Conservation (phyloP, 1,140 invertebrate genomes). For the Lepidurus apus region DNA sequence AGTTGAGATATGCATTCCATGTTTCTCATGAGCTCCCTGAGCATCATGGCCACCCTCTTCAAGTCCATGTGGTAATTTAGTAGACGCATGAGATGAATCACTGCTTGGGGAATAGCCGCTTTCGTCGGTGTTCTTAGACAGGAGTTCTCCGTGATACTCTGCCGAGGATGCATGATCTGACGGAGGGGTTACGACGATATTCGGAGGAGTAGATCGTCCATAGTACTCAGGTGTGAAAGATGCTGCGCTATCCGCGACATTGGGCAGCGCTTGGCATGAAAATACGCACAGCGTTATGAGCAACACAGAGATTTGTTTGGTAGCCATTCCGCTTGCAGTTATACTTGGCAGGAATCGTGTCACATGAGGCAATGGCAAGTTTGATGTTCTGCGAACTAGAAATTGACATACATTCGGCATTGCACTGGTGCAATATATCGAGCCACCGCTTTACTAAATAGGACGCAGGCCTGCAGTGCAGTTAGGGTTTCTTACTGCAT, state of each 20-base stretch:
- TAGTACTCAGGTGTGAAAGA: not conserved
- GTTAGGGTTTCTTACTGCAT: not conserved
- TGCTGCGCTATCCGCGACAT: not conserved
- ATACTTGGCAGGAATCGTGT: not conserved
- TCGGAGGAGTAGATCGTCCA: not conserved
- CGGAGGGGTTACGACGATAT: not conserved
- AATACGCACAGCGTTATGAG: not conserved
- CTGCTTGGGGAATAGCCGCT: not conserved
- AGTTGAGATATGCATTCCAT: conserved; percentile 57
- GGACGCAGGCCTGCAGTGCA: not conserved
- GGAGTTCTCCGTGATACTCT: not conserved
- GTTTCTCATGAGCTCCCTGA: not conserved
- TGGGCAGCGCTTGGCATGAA: not conserved
- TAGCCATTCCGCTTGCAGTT: not conserved
- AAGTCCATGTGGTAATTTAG: not conserved
- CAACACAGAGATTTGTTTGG: not conserved
- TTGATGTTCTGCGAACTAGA: not conserved
- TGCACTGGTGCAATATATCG: not conserved
- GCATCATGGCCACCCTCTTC: conserved; percentile 23
- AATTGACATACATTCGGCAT: not conserved
- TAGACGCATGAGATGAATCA: not conserved
- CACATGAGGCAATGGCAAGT: not conserved
- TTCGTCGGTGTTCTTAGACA: not conserved
- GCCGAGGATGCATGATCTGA: not conserved
- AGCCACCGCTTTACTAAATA: not conserved